Evolutionary conservation across 2,888 invertebrate species (phyloP), one percentile per base, ranked within the genome.

Genomic region (Eupsilia transversa): DNA sequence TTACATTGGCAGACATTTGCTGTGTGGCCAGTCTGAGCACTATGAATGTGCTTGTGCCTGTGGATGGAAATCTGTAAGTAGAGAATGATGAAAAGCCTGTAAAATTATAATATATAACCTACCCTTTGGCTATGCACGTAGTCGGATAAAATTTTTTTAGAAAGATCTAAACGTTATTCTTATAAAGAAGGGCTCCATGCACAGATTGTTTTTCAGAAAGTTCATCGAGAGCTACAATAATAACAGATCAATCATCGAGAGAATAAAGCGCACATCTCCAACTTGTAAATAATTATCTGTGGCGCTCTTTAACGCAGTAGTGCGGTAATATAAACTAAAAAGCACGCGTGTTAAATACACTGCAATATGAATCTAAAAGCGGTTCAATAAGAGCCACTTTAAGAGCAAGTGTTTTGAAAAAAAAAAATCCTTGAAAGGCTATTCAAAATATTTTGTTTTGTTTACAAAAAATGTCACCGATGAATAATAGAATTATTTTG

Each of bases 1-100:
- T 97, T 30, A 97, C 97, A 0, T 91, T 97, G 49, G 97, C 97
- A 35, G 97, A 97, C 83, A 94, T 97, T 67, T 95, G 96, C 82
- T 95, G 97, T 63, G 95, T 95, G 3, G 94, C 97, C 23, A 94
- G 95, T 7, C 92, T 97, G 38, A 96, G 96, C 79, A 91, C 96
- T 0, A 88, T 96, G 84, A 89, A 94, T 69, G 89, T 83, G 30
- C 60, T 95, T 3, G 0, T 92, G 1, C 92, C 94, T 0, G 90
- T 95, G 46, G 92, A 94, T 74, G 84, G 60, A 54, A 76, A 87
- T 17, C 74, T 79, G 94, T 95, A 88, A 91, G 93, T 90, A 49
- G 5, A 23, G 17, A 60, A 64, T 68, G 17, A 49, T 17, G 17
- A 65, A n/a, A 23, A 61, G 17, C n/a, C 17, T 38, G 12, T 12